These are phyloP conservation scores for Alces alces DNA, from an alignment of 2,113 vertebrate genomes.

Conservation along the genomic window DNA sequence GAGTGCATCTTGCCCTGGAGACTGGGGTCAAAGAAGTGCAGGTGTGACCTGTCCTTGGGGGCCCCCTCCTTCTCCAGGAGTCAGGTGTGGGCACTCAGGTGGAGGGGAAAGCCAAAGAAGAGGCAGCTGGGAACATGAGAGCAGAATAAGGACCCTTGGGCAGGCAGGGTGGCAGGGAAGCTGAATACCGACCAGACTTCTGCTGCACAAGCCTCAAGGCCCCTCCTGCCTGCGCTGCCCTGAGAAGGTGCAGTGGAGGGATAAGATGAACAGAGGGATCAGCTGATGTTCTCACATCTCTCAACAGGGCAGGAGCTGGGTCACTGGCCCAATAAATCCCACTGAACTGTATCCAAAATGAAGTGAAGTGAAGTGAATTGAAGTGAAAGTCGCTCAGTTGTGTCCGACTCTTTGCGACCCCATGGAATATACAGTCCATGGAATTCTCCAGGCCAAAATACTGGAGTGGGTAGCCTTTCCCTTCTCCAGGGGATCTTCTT, in stretches of 20 bases:
- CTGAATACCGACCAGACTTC: background rate
- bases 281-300: background rate
- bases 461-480: background rate
- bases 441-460: background rate
- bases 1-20: background rate
- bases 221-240: background rate
- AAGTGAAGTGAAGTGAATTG: background rate
- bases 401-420: background rate
- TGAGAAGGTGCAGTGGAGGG: background rate
- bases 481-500: background rate
- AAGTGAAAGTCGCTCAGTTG: background rate
- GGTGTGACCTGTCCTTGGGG: background rate
- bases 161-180: background rate
- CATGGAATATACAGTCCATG: background rate
- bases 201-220: fast-evolving
- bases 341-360: background rate
- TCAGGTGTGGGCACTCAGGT: background rate
- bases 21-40: background rate
- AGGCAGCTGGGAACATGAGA: background rate
- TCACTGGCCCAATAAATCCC: background rate
- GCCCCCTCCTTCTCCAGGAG: background rate
- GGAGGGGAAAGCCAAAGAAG: background rate
- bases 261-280: background rate
- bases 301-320: background rate
- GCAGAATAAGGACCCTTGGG: no score